These are phyloP conservation scores for Chorisops tibialis DNA, from an alignment of 2,888 invertebrate genomes.

Conservation along the genomic window DNA sequence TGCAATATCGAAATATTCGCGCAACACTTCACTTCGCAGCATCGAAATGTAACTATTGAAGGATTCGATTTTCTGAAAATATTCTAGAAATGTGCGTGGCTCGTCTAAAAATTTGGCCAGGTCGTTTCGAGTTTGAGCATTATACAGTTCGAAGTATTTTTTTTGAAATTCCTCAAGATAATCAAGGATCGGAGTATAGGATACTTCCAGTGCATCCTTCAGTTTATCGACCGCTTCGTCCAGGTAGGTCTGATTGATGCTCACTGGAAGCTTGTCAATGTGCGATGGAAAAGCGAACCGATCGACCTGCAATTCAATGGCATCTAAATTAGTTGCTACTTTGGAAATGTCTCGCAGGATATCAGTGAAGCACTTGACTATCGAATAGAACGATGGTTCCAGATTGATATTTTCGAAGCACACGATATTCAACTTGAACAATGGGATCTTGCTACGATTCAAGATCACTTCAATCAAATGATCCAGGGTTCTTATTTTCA, in stretches of 20 bases:
- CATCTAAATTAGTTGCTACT: constrained; percentile 60
- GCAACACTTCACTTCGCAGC: constrained; percentile 62
- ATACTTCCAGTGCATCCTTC: constrained; percentile 54
- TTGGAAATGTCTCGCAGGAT: constrained; percentile 58
- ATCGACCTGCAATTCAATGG: constrained; percentile 54
- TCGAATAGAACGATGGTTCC: constrained; percentile 58
- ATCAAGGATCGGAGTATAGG: constrained; percentile 58
- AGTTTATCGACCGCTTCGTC: constrained; percentile 56
- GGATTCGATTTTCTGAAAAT: constrained; percentile 60
- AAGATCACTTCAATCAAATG: constrained; percentile 59
- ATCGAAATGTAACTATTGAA: constrained; percentile 61
- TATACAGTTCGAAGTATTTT: constrained; percentile 60
- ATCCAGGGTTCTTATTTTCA: constrained; percentile 65
- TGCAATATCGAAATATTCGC: constrained; percentile 67
- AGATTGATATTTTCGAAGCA: constrained; percentile 52
- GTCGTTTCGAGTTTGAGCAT: constrained; percentile 53
- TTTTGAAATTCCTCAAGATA: constrained; percentile 57
- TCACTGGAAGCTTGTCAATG: constrained; percentile 57
- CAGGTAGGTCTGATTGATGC: constrained; percentile 58
- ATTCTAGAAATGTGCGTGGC: constrained; percentile 58
- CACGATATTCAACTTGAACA: constrained; percentile 58
- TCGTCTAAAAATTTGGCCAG: constrained; percentile 54
- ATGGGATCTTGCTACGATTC: constrained; percentile 58
- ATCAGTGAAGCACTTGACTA: constrained; percentile 58
- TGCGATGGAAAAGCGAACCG: constrained; percentile 34